Percentiles rank a stretch among this genome's conserved stretches.
Conservation (phyloP, 2,113 vertebrate genomes). For the Neomonachus schauinslandi region DNA sequence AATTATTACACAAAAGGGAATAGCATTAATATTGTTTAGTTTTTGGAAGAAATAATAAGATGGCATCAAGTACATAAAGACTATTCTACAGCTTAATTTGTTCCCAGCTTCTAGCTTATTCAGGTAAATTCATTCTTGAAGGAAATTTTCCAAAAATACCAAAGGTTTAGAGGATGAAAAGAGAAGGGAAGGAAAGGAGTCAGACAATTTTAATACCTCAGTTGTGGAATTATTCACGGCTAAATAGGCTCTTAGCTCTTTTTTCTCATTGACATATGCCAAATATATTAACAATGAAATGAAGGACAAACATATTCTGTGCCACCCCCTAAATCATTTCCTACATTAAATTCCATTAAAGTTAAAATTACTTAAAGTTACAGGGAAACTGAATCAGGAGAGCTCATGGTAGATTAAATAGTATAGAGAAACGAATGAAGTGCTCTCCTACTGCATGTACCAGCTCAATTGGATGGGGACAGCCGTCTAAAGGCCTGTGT, state of each 20-base stretch:
- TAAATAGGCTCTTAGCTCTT: slow-evolving; percentile 47
- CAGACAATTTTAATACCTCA: slow-evolving; percentile 19
- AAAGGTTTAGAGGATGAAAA: slow-evolving; percentile 48
- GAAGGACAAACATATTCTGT: slow-evolving; percentile 13
- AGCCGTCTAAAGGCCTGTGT: neutral
- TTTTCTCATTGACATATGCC: slow-evolving; percentile 24
- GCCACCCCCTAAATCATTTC: slow-evolving; percentile 38
- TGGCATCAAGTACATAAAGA: neutral
- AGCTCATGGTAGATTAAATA: neutral
- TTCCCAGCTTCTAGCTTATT: neutral
- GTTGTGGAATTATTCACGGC: slow-evolving; percentile 47
- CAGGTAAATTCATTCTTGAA: neutral
- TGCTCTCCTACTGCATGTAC: neutral
- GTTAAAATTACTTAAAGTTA: slow-evolving; percentile 59
- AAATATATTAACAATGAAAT: slow-evolving; percentile 41
- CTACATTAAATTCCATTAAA: neutral
- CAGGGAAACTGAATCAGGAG: neutral
- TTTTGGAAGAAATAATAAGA: neutral
- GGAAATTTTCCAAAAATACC: neutral
- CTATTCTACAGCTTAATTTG: neutral
- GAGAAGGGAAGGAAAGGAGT: neutral
- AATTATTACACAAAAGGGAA: neutral
- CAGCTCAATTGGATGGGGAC: neutral
- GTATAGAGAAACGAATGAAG: neutral
- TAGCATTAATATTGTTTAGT: neutral